phyloP scores from a whole-genome alignment of 2,113 vertebrate species.

The Thinocorus orbignyianus region DNA sequence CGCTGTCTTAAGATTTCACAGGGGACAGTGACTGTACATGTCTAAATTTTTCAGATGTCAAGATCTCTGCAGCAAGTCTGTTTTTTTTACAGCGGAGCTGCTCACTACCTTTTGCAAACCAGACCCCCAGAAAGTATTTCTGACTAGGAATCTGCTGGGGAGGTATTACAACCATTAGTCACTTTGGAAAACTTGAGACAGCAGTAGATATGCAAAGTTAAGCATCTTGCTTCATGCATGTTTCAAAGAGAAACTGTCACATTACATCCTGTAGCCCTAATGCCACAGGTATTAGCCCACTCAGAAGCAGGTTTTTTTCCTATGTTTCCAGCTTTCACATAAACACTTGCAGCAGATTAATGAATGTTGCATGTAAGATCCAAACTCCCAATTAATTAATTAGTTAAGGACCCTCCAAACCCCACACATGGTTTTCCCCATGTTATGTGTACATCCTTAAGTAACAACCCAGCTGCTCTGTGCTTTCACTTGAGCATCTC shows the following conservation, averaged over 20 bases:
- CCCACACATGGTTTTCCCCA: neutral
- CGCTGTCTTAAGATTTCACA: neutral
- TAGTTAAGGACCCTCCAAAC: neutral
- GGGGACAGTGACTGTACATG: neutral
- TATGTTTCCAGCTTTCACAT: neutral
- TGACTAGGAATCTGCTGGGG: neutral
- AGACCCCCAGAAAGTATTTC: neutral
- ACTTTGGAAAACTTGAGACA: neutral
- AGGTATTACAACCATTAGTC: neutral
- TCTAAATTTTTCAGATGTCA: neutral
- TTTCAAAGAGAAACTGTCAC: neutral
- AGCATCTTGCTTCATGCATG: neutral
- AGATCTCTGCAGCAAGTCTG: neutral
- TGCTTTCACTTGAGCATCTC: neutral
- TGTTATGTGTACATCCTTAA: neutral
- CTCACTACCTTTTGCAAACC: neutral
- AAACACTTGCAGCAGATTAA: neutral
- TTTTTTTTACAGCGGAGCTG: neutral
- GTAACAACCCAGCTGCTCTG: neutral
- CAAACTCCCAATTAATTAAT: neutral
- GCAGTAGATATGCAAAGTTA: neutral
- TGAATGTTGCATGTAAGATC: rapidly evolving
- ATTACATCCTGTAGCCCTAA: neutral
- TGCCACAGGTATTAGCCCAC: neutral
- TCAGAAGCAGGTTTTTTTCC: neutral